Conservation (phyloP, 2,113 vertebrate species). For the Pedetes capensis region DNA sequence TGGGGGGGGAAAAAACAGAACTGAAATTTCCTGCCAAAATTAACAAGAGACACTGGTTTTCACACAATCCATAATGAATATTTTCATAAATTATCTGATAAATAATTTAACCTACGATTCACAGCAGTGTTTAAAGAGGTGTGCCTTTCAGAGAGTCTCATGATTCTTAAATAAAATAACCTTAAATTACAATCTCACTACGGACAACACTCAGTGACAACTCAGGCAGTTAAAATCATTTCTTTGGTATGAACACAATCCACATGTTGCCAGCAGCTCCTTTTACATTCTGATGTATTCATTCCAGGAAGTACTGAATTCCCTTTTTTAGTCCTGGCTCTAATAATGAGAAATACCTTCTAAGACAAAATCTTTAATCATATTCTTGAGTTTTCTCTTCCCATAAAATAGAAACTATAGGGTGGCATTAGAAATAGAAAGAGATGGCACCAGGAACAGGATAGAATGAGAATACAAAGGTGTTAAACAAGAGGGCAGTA, state of each 20-base stretch:
- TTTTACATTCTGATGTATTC: neutral
- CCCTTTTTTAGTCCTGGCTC: neutral
- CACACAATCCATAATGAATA: neutral
- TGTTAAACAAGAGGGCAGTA: conserved; percentile 59
- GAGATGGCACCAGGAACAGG: conserved; percentile 69
- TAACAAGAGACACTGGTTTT: conserved; percentile 11
- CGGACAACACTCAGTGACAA: neutral
- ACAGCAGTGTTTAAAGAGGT: neutral
- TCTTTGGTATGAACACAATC: neutral
- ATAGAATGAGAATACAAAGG: conserved; percentile 52
- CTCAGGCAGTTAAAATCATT: neutral
- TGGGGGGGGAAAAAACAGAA: too few relatives aligned
- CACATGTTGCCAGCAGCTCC: neutral
- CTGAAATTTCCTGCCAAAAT: conserved; percentile 14
- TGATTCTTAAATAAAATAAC: neutral
- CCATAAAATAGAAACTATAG: neutral
- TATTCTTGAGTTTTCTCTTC: conserved; percentile 37
- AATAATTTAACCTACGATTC: conserved; percentile 24
- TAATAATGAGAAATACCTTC: neutral
- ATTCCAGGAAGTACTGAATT: neutral
- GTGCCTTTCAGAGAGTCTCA: conserved; percentile 2
- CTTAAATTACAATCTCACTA: neutral
- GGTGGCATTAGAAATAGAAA: conserved; percentile 62
- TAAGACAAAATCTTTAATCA: neutral
- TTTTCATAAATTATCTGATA: conserved; percentile 22